Base-by-base conservation (phyloP, 2,888 invertebrate species). In the Synergus gifuensis region DNA sequence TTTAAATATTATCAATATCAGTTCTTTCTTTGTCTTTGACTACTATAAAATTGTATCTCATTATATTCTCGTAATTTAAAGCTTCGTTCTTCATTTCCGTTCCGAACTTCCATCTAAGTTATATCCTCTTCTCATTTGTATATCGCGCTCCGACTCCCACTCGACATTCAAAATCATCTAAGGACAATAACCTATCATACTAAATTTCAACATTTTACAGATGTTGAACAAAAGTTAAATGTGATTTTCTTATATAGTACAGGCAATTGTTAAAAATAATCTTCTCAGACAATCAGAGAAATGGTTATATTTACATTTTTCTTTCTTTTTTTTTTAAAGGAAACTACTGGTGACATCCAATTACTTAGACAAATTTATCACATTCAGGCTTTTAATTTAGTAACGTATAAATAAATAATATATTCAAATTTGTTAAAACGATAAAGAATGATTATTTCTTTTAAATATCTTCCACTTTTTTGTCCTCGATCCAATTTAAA, bases 1-100 rank as follows among this genome's bases (percentile, higher is more conserved):
- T 88, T 88, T 91, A 91, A 91, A 89, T 91, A 91, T 93, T 93
- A 93, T 93, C 93, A 93, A 93, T 93, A 93, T 93, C 93, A 93
- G 93, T 93, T 93, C 93, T 92, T 92, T 93, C 91, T 88, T 90
- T 73, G 73, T 86, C 88, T 89, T 88, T 90, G 89, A 92, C 91
- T 91, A 92, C 92, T 89, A 91, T 91, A 92, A 92, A 92, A 90
- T 89, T 90, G 91, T 91, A 86, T 87, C 84, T 88, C 84, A 87
- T 90, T 87, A 87, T 90, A 90, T 88, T 90, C 86, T 88, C 88
- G 85, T 89, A 88, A 89, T 90, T 91, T 92, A 92, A 92, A 92
- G 91, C 91, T 91, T 91, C 91, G 86, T 89, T 89, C 90, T 88
- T 88, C 88, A 86, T 87, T 89, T 88, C 87, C 83, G 81, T 83